Conservation (phyloP, 2,797 vertebrate species). For the Chromis chromis region DNA sequence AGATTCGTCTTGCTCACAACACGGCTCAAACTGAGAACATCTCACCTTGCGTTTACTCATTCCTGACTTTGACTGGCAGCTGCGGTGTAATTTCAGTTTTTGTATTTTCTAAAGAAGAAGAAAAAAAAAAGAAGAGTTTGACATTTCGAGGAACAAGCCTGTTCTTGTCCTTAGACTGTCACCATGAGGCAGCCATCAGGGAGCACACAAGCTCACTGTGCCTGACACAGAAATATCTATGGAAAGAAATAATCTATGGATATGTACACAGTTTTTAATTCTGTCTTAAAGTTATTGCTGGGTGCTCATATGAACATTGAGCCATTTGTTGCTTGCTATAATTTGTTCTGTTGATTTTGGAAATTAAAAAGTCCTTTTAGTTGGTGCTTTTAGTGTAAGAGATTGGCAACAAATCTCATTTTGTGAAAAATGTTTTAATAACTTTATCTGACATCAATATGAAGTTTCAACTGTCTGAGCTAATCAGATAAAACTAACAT, state of each 20-base stretch:
- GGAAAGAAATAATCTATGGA: background rate
- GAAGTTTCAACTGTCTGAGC: background rate
- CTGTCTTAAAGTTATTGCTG: background rate
- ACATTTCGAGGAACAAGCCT: constrained; percentile 16
- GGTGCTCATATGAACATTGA: background rate
- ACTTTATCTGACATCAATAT: background rate
- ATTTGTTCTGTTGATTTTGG: background rate
- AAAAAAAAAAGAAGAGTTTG: constrained; percentile 11
- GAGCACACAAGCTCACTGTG: background rate
- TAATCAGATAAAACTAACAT: background rate
- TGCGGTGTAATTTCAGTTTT: constrained; percentile 39
- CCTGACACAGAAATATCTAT: background rate
- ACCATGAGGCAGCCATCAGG: background rate
- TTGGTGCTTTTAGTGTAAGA: background rate
- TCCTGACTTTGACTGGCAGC: constrained; percentile 26
- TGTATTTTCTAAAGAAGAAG: background rate
- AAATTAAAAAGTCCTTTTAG: background rate
- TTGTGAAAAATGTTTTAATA: background rate
- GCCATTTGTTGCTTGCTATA: no score
- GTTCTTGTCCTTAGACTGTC: background rate
- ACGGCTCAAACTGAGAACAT: constrained; percentile 21
- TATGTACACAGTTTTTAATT: background rate
- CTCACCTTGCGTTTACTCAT: constrained; percentile 24
- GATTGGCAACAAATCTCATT: background rate
- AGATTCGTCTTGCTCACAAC: constrained; percentile 17